Conservation (phyloP, 2,888 invertebrate genomes). For the Punctoribates punctum region DNA sequence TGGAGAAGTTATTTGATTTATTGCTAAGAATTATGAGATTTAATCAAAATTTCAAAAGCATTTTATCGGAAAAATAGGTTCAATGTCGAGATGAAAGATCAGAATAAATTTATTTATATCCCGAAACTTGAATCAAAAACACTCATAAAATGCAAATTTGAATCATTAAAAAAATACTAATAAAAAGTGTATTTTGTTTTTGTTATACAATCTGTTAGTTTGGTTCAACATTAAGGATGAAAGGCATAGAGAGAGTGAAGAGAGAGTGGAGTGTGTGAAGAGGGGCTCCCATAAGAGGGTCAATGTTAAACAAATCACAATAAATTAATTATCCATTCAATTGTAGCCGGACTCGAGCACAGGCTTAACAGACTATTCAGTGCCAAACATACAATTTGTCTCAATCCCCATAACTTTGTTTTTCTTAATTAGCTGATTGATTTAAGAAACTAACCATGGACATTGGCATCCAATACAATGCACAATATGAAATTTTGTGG, state of each 20-base stretch:
- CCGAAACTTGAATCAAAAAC: no score
- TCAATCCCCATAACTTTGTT: not conserved
- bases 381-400: conserved; percentile 23
- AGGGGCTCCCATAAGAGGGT: not conserved
- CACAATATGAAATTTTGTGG: no score
- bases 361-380: not conserved
- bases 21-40: not conserved
- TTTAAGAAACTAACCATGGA: not conserved
- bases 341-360: not conserved
- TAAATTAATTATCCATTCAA: conserved; percentile 8
- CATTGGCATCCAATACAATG: not conserved
- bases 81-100: not conserved
- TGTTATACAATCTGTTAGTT: not conserved
- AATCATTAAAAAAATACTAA: not conserved
- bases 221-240: not conserved
- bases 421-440: conserved; percentile 7
- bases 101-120: not conserved
- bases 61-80: not conserved
- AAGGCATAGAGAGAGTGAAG: not conserved
- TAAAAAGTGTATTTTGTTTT: not conserved
- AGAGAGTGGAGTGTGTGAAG: not conserved
- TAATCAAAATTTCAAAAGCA: not conserved
- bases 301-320: conserved; percentile 27
- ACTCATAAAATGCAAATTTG: not conserved
- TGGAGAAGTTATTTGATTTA: not conserved